Conservation (phyloP, 2,797 vertebrate species). For the Typhlichthys subterraneus region DNA sequence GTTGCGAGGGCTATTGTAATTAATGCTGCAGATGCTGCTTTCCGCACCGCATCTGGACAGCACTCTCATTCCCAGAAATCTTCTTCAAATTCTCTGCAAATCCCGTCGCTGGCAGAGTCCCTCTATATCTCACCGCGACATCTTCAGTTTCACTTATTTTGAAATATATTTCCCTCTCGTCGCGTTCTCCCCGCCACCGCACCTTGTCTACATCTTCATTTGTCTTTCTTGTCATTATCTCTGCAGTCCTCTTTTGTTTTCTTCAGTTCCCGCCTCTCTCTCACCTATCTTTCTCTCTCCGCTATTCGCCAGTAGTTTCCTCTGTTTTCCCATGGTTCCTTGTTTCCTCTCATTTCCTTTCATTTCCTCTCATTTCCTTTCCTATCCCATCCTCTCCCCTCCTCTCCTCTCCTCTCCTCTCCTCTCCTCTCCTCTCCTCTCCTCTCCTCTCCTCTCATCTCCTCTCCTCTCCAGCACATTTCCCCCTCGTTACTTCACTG, state of each 20-base stretch:
- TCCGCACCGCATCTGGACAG: slow-evolving; percentile 70
- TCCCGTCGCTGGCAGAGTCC: slow-evolving; percentile 61
- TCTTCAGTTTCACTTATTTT: slow-evolving; percentile 36
- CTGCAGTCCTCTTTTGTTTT: background rate
- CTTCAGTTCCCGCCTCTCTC: slow-evolving; percentile 16
- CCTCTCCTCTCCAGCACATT: background rate
- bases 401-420: background rate
- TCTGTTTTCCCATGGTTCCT: slow-evolving; percentile 5
- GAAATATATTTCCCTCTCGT: slow-evolving; percentile 35
- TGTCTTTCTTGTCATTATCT: background rate
- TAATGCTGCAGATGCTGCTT: slow-evolving; percentile 79
- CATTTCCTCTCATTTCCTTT: background rate
- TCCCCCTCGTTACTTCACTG: background rate
- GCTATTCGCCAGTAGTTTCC: slow-evolving; percentile 7
- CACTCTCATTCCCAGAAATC: slow-evolving; percentile 75
- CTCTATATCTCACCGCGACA: slow-evolving; percentile 58
- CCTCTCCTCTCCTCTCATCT: background rate
- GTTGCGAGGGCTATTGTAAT: slow-evolving; percentile 67
- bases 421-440: too few relatives aligned
- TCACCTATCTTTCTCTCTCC: slow-evolving; percentile 8
- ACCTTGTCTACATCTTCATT: slow-evolving; percentile 29
- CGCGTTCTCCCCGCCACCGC: slow-evolving; percentile 6
- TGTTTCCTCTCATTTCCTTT: slow-evolving; percentile 5
- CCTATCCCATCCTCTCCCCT: too few relatives aligned
- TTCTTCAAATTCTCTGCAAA: slow-evolving; percentile 74